Base-by-base conservation (phyloP, 2,888 invertebrate genomes). In the Hipparchia sbordonii region DNA sequence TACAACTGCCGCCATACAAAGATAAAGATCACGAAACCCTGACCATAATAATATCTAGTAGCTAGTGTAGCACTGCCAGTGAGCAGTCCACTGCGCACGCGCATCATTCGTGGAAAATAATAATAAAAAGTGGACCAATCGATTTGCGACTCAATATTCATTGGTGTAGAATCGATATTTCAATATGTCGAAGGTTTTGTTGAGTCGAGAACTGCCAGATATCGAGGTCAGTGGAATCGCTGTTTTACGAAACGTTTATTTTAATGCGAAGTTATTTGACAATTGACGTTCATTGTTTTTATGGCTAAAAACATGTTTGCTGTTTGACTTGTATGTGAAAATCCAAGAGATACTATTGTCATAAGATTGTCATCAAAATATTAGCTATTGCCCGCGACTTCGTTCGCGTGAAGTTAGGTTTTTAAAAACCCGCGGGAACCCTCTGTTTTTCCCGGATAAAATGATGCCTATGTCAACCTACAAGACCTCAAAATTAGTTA, bases 121-220 rank as follows among this genome's bases (percentile, higher is more conserved):
- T 23, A 66, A 39, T 12, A 66, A 66, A 39, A 54, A 66, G 54
- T 66, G 51, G 5, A 71, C 52, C 45, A 68, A 68, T 69, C 63
- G 51, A 70, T 51, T 67, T 71, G 54, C 48, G 60, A 72, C 10
- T 63, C 8, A 68, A 71, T 74, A 23, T 46, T 13, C 6, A 23
- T 33, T 6, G 12, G 0, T 9, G 13, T 78, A 59, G 73, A 77
- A 73, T 75, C 51, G 71, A 78, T 72, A 80, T 81, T 77, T 13
- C 77, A 87, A 78, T 70, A 93, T 94, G 94, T 86, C 95, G 70
- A 94, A 94, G 81, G 88, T 88, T 74, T 78, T 94, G 77, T 80
- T 97, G 67, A 97, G 96, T 87, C 96, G 95, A 82, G 97, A 97
- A 84, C 84, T 96, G 74, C 96, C 96, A 2, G 97, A 97, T 87